Percentiles rank a stretch among this genome's conserved stretches.
These are phyloP conservation scores for Apodemia mormo DNA, from an alignment of 2,888 invertebrate genomes.

Conservation along the genomic window DNA sequence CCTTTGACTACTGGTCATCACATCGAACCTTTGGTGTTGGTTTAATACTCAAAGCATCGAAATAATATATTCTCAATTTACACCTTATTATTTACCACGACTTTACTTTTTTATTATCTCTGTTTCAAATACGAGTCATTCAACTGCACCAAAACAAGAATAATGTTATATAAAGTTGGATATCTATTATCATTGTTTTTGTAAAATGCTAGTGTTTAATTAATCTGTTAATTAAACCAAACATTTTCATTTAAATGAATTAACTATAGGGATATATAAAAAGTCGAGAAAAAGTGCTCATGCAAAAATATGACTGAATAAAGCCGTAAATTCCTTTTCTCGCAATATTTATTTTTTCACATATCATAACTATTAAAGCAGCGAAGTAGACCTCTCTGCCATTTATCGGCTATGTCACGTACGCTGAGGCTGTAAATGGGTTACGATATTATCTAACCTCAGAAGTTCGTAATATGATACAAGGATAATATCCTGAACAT, in stretches of 20 bases:
- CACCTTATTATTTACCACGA: too few species aligned
- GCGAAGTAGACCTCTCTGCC: background rate
- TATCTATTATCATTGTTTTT: too few species aligned
- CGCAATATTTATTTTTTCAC: background rate
- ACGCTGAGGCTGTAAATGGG: background rate
- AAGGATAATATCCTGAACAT: too few species aligned
- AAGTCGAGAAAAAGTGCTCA: background rate
- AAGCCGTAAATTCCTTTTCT: background rate
- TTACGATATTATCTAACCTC: background rate
- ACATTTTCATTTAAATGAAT: background rate
- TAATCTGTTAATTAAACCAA: background rate
- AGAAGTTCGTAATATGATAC: background rate
- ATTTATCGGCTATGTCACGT: conserved; percentile 8
- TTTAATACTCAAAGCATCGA: too few species aligned
- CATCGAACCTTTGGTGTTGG: too few species aligned
- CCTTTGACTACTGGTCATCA: too few species aligned
- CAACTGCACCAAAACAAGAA: too few species aligned
- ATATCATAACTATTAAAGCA: background rate
- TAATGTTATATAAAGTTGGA: too few species aligned
- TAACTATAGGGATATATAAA: background rate
- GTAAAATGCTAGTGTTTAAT: too few species aligned
- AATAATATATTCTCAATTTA: too few species aligned
- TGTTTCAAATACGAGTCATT: too few species aligned
- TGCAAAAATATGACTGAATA: background rate
- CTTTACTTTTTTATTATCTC: too few species aligned